Base-by-base conservation (phyloP, 2,113 vertebrate genomes). In the Phyllostomus hastatus region DNA sequence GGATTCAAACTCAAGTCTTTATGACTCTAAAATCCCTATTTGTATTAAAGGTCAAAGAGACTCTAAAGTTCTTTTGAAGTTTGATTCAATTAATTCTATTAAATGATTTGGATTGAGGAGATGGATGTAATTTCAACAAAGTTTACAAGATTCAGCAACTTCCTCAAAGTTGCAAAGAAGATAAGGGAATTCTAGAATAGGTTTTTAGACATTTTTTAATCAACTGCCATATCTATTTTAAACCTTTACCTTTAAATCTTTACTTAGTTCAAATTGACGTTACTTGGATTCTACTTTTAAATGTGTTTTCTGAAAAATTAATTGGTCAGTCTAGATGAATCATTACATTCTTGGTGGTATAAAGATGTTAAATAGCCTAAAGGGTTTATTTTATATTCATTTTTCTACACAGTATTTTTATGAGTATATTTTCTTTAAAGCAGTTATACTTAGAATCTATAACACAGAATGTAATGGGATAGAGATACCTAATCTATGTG, bases 41-140 rank as follows among this genome's bases (percentile, higher is more conserved):
- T 81, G 80, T 80, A 31, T 85, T 85, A 80, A 88, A 88, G 61
- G 33, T 91, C 48, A 94, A 9, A 72, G 46, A 76, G 61, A 93
- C 5, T 89, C 17, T 72, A 41, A 67, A 90, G 33, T 94, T 95
- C 35, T 95, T 91, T 38, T 75, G 78, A 92, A 33, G 7, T 81
- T 85, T 95, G 35, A 93, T 81, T 33, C 64, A 88, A 14, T 94
- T 94, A 93, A 90, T 91, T 97, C 24, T 91, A 70, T 89, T 94
- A 91, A 93, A 10, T 73, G 92, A 46, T 57, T 76, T 94, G 35
- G n/a, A 50, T 20, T 84, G 92, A 87, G 10, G 33, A 94, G 24
- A 79, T 91, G 66, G 33, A 31, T 78, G 24, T 38, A 94, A 82
- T 93, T 96, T 91, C 57, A 84, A 64, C 48, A 69, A 26, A 6